Conservation (phyloP, 2,113 vertebrate genomes). For the Nerophis lumbriciformis region DNA sequence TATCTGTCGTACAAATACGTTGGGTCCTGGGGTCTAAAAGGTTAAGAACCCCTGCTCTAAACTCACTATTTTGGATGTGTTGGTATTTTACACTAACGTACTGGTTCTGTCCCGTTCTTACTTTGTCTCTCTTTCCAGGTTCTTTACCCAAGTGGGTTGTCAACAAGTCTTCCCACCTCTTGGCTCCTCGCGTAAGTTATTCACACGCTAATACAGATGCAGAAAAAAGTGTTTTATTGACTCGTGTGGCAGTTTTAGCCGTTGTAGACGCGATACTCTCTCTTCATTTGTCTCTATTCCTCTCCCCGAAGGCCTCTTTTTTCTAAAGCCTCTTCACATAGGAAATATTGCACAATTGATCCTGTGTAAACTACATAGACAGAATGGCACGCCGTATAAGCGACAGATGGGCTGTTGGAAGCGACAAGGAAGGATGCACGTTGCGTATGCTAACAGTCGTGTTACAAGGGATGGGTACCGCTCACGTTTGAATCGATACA, state of each 20-base stretch:
- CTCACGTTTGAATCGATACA: too few species aligned
- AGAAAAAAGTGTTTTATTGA: not conserved
- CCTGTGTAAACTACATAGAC: not conserved
- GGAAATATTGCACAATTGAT: conserved; percentile 1
- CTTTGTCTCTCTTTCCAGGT: conserved; percentile 65
- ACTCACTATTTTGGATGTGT: too few species aligned
- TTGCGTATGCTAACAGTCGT: not conserved
- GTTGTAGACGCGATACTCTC: not conserved
- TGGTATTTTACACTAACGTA: too few species aligned
- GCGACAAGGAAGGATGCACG: not conserved
- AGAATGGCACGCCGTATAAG: not conserved
- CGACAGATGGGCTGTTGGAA: conserved; percentile 3
- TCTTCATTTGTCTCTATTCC: not conserved
- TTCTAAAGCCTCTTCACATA: not conserved
- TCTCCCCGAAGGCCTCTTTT: not conserved
- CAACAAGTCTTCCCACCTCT: conserved; percentile 88
- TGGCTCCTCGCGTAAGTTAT: conserved; percentile 87
- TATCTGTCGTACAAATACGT: too few species aligned
- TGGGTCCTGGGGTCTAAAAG: too few species aligned
- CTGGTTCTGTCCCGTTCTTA: not conserved
- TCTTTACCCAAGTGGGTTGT: conserved; percentile 97
- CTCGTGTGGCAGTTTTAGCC: not conserved
- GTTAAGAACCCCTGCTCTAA: too few species aligned
- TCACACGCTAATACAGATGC: not conserved
- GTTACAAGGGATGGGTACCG: too few species aligned